Percentiles rank a stretch among this genome's conserved stretches.
These are phyloP conservation scores for Typhlichthys eigenmanni DNA, from an alignment of 2,797 vertebrate genomes.

Conservation along the genomic window DNA sequence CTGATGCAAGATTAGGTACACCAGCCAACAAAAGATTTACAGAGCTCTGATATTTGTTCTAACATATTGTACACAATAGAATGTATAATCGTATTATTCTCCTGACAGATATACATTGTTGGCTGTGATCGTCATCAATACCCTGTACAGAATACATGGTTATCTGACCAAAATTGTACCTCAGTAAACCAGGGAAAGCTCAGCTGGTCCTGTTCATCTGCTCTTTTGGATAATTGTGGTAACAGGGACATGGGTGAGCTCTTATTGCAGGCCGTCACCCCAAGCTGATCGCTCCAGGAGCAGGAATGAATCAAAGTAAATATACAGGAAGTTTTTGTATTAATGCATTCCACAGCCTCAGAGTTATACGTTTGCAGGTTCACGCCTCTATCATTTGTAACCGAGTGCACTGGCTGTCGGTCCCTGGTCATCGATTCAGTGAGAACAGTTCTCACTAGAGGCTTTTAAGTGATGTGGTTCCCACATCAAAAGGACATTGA, in stretches of 20 bases:
- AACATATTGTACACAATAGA: background rate
- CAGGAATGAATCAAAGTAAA: slow-evolving; percentile 57
- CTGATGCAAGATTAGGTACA: slow-evolving; percentile 29
- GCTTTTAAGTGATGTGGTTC: slow-evolving; percentile 2
- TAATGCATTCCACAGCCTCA: slow-evolving; percentile 29
- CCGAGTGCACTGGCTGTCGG: slow-evolving; percentile 28
- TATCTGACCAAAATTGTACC: background rate
- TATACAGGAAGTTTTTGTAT: slow-evolving; percentile 11
- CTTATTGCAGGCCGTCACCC: slow-evolving; percentile 16
- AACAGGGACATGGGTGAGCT: slow-evolving; percentile 47
- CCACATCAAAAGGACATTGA: slow-evolving; percentile 12
- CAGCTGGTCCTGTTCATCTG: slow-evolving; percentile 38
- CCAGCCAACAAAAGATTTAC: background rate
- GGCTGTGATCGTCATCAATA: background rate
- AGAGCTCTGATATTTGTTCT: background rate
- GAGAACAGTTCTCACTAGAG: slow-evolving; percentile 34
- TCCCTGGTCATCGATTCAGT: slow-evolving; percentile 44
- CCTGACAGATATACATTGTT: background rate
- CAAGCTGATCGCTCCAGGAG: slow-evolving; percentile 18
- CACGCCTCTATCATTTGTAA: slow-evolving; percentile 37
- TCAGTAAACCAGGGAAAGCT: background rate
- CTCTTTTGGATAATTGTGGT: slow-evolving; percentile 31
- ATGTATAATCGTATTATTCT: background rate
- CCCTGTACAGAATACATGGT: too few relatives aligned
- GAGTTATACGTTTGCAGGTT: slow-evolving; percentile 25